Evolutionary conservation across 2,113 vertebrate genomes (phyloP), one percentile per base, ranked within the genome.

Genomic region (Nyctibius bracteatus): DNA sequence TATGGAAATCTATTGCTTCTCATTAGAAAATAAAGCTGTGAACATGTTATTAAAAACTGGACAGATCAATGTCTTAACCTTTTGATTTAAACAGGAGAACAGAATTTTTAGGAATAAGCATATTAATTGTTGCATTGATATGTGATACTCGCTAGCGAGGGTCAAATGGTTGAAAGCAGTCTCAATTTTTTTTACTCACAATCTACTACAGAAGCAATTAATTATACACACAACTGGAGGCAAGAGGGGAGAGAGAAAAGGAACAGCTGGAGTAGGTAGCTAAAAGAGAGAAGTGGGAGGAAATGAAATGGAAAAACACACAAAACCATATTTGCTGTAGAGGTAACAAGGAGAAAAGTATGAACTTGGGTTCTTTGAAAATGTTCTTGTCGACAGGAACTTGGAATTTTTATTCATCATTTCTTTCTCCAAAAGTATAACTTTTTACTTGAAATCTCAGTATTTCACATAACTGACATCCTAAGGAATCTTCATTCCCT

Each of bases 91-190:
- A 78, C 16, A 33, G 10, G 27, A 83, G 33, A 81, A 46, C 6
- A 39, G 43, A 39, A 37, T 31, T 78, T 92, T 77, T 78, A 77
- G 43, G 72, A 91, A 89, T 93, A 92, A 80, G 51, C 21, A 58
- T 78, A 41, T 66, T 68, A 71, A 57, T 88, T 74, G 63, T 81
- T 86, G 16, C 27, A 66, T 35, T 55, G 46, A n/a, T 43, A 52
- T 1, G 19, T 74, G 68, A 46, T 59, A 67, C 33, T 65, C 0
- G 0, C 8, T 86, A 22, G 63, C 0, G 0, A 81, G 72, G 28
- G 43, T 83, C 59, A 88, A 83, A 92, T 47, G 31, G 44, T 47
- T 52, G 58, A 95, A 93, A 82, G 47, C 12, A 49, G 24, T 9
- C 49, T 80, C 1, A 3, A 14, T 37, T 54, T 30, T 62, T 81